Base-by-base conservation (phyloP, 2,113 vertebrate species). In the Oreotrochilus melanogaster region DNA sequence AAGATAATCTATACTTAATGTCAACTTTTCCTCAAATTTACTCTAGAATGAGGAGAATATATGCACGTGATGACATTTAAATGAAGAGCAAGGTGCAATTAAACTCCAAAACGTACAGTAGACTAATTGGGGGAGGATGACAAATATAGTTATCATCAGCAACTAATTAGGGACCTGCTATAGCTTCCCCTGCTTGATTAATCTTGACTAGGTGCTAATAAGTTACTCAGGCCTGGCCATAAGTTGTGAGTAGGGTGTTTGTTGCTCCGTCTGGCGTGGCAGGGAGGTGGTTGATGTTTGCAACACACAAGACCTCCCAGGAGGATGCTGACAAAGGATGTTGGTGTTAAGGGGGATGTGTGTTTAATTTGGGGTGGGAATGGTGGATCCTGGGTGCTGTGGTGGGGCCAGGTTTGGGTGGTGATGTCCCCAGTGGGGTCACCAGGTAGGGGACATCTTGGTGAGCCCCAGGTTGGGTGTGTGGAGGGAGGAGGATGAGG, bases 1-100 rank as follows among this genome's bases (percentile, higher is more conserved):
- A 98, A 98, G 98, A 95, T 98, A 98, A 98, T 98, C 98, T 98
- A 97, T 98, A 97, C 98, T 98, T 98, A 98, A 98, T 96, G 97
- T 97, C 97, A 97, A 94, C 72, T 97, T 98, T 96, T 97, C 97
- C 97, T 98, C 98, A 97, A 96, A 98, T 98, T 98, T 97, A 93
- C 97, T 91, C 94, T 98, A 96, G 97, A 75, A 97, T 78, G 95
- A 96, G 97, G 97, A 94, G 95, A 96, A 95, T 96, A 81, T 97
- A 94, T 93, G 97, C 97, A 95, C 90, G 58, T 88, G 97, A 96
- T 98, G 98, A 96, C 98, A 98, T 96, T 97, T 97, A 96, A 97
- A 97, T 97, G 98, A 98, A 98, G 98, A 98, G 96, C 96, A 98
- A 98, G 98, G 97, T 97, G 98, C 98, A 98, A 98, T 98, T 98